These are phyloP conservation scores for Osedax fenrisi DNA, from an alignment of 2,888 invertebrate species.

Conservation along the genomic window DNA sequence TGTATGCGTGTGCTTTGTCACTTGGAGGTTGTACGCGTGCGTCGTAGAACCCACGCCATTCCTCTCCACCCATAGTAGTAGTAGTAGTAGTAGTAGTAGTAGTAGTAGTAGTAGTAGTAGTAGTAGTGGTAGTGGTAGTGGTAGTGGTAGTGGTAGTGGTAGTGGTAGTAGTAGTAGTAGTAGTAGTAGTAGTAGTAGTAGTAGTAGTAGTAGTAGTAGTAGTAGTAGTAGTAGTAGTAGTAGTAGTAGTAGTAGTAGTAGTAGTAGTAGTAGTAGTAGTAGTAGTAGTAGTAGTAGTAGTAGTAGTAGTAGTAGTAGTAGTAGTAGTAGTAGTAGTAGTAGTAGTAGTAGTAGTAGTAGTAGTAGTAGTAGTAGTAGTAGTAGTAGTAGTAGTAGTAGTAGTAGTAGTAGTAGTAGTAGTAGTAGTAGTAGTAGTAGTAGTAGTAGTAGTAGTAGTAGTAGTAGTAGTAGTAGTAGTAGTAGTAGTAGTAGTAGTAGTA, in stretches of 20 bases:
- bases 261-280: constrained; percentile 16
- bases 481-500: constrained; percentile 35
- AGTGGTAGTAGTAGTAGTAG: constrained; percentile 7
- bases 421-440: constrained; percentile 35
- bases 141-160: not conserved
- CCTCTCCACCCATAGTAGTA: constrained; percentile 3
- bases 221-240: constrained; percentile 16
- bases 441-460: constrained; percentile 35
- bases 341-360: constrained; percentile 34
- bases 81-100: constrained; percentile 16
- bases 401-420: constrained; percentile 34
- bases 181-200: constrained; percentile 7
- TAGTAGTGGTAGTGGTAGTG: constrained; percentile 12
- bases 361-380: constrained; percentile 35
- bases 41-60: no score
- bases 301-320: constrained; percentile 13
- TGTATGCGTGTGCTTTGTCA: no score
- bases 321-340: constrained; percentile 33
- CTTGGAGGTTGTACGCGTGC: no score
- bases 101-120: constrained; percentile 16
- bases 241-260: constrained; percentile 16
- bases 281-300: constrained; percentile 13
- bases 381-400: constrained; percentile 35
- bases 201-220: constrained; percentile 6
- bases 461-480: constrained; percentile 35